phyloP scores from a whole-genome alignment of 2,888 invertebrate species.

The Oscheius sp. region DNA sequence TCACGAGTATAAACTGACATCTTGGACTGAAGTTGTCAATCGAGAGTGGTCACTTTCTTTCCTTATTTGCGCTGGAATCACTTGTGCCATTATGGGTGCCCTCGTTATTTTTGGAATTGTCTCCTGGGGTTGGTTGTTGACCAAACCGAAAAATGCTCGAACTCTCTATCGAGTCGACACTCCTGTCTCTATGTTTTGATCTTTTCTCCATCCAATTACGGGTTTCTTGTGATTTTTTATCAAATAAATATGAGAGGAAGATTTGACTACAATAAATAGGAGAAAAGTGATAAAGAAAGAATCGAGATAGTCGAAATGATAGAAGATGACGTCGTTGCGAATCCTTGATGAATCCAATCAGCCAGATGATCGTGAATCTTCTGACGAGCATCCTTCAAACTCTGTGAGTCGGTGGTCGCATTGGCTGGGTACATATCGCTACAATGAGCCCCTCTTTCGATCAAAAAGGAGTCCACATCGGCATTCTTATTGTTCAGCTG shows the following conservation, averaged over 20 bases:
- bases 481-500: conserved; percentile 21
- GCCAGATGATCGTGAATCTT: conserved; percentile 43
- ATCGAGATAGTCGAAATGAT: background rate
- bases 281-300: background rate
- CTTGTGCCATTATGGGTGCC: conserved; percentile 18
- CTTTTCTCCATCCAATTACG: conserved; percentile 3
- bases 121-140: conserved; percentile 19
- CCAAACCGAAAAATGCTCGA: conserved; percentile 19
- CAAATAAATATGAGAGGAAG: background rate
- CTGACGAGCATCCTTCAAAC: conserved; percentile 36
- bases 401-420: conserved; percentile 31
- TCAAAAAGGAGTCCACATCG: conserved; percentile 48
- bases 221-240: conserved; percentile 10
- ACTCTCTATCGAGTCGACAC: conserved; percentile 24
- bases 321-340: background rate
- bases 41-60: conserved; percentile 30
- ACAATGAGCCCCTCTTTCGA: conserved; percentile 56
- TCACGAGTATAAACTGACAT: background rate
- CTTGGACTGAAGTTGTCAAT: conserved; percentile 30
- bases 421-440: conserved; percentile 57
- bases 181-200: conserved; percentile 6
- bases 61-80: conserved; percentile 15
- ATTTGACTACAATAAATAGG: background rate
- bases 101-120: conserved; percentile 21
- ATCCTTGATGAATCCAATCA: conserved; percentile 39